Evolutionary conservation across 2,888 invertebrate species (phyloP).

Genomic region (Melanostoma mellinum): DNA sequence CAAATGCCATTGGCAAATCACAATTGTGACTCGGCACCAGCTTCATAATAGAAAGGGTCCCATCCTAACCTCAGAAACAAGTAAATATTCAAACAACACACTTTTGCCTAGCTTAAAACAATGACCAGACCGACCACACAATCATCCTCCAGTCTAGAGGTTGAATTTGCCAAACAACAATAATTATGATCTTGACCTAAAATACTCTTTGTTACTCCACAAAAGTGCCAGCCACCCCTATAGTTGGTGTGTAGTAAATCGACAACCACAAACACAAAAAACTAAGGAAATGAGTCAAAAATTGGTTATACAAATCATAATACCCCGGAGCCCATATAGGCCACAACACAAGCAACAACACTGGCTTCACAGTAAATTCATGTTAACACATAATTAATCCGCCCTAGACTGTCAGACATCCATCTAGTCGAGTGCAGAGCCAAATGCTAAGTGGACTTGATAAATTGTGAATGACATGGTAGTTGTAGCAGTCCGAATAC

Average conservation of each 20-base stretch:
- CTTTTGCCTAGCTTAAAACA: too few relatives aligned
- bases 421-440: constrained; percentile 28
- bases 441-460: constrained; percentile 66
- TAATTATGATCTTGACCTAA: constrained; percentile 43
- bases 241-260: too few relatives aligned
- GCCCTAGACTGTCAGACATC: constrained; percentile 61
- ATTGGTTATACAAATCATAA: constrained; percentile 51
- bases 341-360: background rate
- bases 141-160: constrained; percentile 22
- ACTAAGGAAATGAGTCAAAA: constrained; percentile 16
- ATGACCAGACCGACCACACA: background rate
- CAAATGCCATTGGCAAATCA: too few relatives aligned
- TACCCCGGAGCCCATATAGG: constrained; percentile 18
- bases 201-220: background rate
- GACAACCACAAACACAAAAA: background rate
- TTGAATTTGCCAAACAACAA: constrained; percentile 13
- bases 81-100: too few relatives aligned
- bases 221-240: too few relatives aligned
- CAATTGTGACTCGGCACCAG: too few relatives aligned
- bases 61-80: too few relatives aligned
- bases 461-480: constrained; percentile 65
- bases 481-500: constrained; percentile 14
- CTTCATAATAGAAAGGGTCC: too few relatives aligned
- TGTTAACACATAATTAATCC: constrained; percentile 69
- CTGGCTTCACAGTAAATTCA: constrained; percentile 47